These are phyloP conservation scores for Neolamprologus ventralis DNA, from an alignment of 2,113 vertebrate genomes.

Conservation along the genomic window DNA sequence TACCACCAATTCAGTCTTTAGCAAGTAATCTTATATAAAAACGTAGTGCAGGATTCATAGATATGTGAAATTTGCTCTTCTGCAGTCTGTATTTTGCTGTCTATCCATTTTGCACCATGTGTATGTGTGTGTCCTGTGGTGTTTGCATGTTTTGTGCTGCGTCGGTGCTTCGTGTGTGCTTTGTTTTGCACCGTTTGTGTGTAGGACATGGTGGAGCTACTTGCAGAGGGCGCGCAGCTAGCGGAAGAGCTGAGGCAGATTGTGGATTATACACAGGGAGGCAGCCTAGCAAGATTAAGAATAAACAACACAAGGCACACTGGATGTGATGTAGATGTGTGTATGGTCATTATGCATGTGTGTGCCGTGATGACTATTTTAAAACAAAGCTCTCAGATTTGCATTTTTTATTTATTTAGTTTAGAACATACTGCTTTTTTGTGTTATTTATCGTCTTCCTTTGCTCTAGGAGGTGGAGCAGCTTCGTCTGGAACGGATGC, in stretches of 20 bases:
- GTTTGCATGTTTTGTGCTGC: constrained; percentile 11
- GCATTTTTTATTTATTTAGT: not conserved
- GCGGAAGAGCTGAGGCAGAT: constrained; percentile 38
- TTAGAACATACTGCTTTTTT: not conserved
- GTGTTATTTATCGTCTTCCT: not conserved
- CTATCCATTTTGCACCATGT: not conserved
- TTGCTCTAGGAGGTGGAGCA: constrained; percentile 90
- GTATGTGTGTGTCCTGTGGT: not conserved
- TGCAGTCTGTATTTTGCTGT: not conserved
- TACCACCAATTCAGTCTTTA: not conserved
- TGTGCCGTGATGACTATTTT: not conserved
- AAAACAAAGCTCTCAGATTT: not conserved
- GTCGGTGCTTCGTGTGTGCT: not conserved
- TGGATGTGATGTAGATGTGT: constrained; percentile 42
- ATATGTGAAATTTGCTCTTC: not conserved
- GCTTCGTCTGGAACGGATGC: constrained; percentile 90
- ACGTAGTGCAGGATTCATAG: not conserved
- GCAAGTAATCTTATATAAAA: not conserved
- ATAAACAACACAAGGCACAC: not conserved
- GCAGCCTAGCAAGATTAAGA: constrained; percentile 40
- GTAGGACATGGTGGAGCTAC: constrained; percentile 42
- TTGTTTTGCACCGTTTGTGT: constrained; percentile 21
- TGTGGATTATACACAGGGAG: constrained; percentile 25
- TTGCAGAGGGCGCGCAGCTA: constrained; percentile 22
- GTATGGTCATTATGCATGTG: constrained; percentile 10